A percentile compares a stretch with the other conserved stretches of the same genome.
phyloP scores from a whole-genome alignment of 2,113 vertebrate genomes.

The Pedetes capensis region DNA sequence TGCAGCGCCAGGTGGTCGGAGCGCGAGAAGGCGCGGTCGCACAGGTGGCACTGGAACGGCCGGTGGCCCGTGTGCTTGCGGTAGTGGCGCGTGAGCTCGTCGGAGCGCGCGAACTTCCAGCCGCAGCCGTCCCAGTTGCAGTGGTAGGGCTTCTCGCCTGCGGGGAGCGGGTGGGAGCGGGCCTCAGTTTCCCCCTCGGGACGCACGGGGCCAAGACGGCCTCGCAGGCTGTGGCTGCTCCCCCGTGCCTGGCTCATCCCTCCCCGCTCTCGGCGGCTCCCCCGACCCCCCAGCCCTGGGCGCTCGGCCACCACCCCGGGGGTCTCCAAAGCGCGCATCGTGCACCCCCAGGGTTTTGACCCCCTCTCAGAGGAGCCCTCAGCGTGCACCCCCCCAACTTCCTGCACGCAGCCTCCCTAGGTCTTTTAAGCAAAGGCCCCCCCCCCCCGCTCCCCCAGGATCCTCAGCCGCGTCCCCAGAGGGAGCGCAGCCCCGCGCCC shows the following conservation, averaged over 20 bases:
- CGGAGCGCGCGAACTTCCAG: slow-evolving; percentile 96
- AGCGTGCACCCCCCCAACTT: too few species aligned
- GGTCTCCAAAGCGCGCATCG: too few species aligned
- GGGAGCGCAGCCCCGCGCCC: too few species aligned
- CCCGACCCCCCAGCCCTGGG: neutral
- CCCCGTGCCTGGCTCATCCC: too few species aligned
- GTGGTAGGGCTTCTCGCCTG: slow-evolving; percentile 97
- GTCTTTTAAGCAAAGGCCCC: too few species aligned
- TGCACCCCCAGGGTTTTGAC: too few species aligned
- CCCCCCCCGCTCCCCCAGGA: neutral
- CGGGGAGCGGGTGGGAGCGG: neutral
- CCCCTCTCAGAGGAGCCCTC: too few species aligned
- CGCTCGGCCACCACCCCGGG: too few species aligned
- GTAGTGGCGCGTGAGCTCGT: slow-evolving; percentile 95
- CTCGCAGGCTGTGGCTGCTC: too few species aligned
- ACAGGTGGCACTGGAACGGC: slow-evolving; percentile 97
- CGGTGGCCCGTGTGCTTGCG: slow-evolving; percentile 97
- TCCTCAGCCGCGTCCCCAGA: neutral
- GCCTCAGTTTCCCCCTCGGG: neutral
- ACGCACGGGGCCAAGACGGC: too few species aligned
- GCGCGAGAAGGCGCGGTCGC: slow-evolving; percentile 94
- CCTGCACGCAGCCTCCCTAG: too few species aligned
- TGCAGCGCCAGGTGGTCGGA: slow-evolving; percentile 97
- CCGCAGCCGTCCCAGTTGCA: slow-evolving; percentile 98
- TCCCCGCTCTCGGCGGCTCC: neutral